These are phyloP conservation scores for Lagocephalus sceleratus DNA, from an alignment of 2,797 vertebrate genomes.

Conservation along the genomic window DNA sequence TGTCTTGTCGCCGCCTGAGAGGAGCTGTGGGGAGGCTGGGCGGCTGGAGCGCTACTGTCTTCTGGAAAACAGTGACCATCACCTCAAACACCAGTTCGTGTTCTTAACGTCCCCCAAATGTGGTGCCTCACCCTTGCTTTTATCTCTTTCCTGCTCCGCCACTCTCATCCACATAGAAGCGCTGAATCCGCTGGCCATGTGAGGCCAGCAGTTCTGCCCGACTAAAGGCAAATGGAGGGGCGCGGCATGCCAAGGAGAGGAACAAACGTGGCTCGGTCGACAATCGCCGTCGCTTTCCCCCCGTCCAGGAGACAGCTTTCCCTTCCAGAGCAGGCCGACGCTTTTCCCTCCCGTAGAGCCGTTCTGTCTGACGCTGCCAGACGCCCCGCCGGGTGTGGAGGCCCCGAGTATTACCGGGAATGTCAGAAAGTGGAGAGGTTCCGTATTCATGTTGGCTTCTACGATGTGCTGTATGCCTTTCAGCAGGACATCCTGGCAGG, in stretches of 20 bases:
- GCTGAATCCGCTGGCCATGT: constrained; percentile 95
- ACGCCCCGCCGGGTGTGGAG: constrained; percentile 36
- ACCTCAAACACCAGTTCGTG: constrained; percentile 18
- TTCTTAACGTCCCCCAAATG: constrained; percentile 22
- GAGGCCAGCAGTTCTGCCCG: constrained; percentile 97
- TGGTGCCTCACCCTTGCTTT: constrained; percentile 54
- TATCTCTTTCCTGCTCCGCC: constrained; percentile 56
- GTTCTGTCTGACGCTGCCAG: constrained; percentile 71
- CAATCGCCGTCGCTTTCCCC: constrained; percentile 74
- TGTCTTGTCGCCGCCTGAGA: constrained; percentile 67
- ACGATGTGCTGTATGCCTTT: constrained; percentile 87
- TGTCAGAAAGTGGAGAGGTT: constrained; percentile 85
- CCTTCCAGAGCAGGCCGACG: constrained; percentile 75
- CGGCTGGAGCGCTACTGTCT: constrained; percentile 57
- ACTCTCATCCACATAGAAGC: constrained; percentile 87
- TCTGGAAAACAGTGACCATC: constrained; percentile 68
- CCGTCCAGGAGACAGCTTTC: constrained; percentile 76
- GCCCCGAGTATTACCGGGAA: constrained; percentile 81
- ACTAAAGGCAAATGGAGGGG: constrained; percentile 90
- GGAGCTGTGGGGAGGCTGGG: constrained; percentile 59
- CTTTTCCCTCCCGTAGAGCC: constrained; percentile 67
- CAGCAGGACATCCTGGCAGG: constrained; percentile 85
- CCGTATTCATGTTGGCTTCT: constrained; percentile 79
- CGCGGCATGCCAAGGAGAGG: constrained; percentile 90
- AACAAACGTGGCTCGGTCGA: constrained; percentile 66